Base-by-base conservation (phyloP, 2,888 invertebrate genomes). In the Amorpha juglandis region DNA sequence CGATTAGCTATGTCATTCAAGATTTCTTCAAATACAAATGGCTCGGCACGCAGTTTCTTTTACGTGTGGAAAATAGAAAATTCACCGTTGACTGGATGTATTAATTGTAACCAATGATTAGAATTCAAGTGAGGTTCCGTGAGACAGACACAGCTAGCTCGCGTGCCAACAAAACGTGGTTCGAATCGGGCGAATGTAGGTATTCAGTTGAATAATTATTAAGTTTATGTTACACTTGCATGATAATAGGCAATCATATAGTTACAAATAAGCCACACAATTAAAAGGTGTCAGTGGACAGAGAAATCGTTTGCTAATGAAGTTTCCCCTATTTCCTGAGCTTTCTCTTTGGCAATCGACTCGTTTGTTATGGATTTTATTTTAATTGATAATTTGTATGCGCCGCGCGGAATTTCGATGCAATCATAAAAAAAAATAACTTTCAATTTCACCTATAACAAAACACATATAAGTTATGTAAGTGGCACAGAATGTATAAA, bases 51-150 rank as follows among this genome's bases (percentile, higher is more conserved):
- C 87, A 82, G 88, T 93, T 93, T 92, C 93, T 92, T 92, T 92
- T 92, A 92, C 92, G 91, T 92, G 92, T 90, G 84, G 91, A 92
- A 92, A 93, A 93, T 93, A 92, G 93, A 93, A 93, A 93, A 91
- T 92, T 87, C 90, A 93, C 89, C 88, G 93, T 92, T 92, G 90
- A 92, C 83, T 92, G 92, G 90, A 79, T 82, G 84, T 88, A 88
- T 89, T 93, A 93, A 93, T 93, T 92, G 92, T 89, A 86, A 81
- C 80, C 79, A 78, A 81, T 83, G 77, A 90, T 92, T 92, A 92
- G 83, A 91, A 93, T 93, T 92, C 93, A 88, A 85, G 77, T 76
- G 86, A 81, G 78, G 84, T 84, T 84, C 75, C 81, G 72, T 81
- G 83, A 88, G 84, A 79, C 84, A 80, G 86, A 83, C 89, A 91